phyloP scores from a whole-genome alignment of 2,888 invertebrate genomes.

The Phengaris alcon region DNA sequence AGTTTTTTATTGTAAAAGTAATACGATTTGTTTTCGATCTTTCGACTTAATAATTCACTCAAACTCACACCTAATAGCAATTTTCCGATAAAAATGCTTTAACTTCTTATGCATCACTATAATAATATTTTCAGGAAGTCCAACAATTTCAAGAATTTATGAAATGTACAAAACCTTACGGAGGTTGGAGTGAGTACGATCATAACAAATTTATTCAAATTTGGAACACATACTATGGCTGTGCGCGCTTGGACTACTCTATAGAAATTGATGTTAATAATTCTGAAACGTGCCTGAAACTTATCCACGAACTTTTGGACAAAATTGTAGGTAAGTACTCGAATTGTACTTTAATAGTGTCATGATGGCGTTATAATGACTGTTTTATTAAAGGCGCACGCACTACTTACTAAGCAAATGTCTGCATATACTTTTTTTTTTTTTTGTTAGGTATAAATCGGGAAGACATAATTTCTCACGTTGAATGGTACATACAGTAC shows the following conservation, averaged over 20 bases:
- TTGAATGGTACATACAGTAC: constrained; percentile 63
- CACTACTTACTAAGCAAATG: background rate
- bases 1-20: no score
- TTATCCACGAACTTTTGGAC: constrained; percentile 49
- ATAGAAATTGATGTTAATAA: constrained; percentile 32
- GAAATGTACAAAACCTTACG: constrained; percentile 70
- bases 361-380: background rate
- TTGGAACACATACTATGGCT: constrained; percentile 56
- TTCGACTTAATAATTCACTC: no score
- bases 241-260: constrained; percentile 30
- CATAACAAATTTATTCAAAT: constrained; percentile 74
- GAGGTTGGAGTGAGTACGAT: constrained; percentile 79
- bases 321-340: constrained; percentile 52
- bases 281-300: constrained; percentile 40
- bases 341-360: background rate
- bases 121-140: constrained; percentile 62
- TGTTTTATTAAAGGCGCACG: background rate
- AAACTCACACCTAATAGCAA: no score
- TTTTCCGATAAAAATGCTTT: no score
- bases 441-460: constrained; percentile 45
- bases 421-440: background rate
- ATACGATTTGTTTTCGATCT: no score
- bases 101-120: no score
- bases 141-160: constrained; percentile 78
- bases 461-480: constrained; percentile 52